Evolutionary conservation across 2,888 invertebrate genomes (phyloP).

Genomic region (Zootermopsis nevadensis): DNA sequence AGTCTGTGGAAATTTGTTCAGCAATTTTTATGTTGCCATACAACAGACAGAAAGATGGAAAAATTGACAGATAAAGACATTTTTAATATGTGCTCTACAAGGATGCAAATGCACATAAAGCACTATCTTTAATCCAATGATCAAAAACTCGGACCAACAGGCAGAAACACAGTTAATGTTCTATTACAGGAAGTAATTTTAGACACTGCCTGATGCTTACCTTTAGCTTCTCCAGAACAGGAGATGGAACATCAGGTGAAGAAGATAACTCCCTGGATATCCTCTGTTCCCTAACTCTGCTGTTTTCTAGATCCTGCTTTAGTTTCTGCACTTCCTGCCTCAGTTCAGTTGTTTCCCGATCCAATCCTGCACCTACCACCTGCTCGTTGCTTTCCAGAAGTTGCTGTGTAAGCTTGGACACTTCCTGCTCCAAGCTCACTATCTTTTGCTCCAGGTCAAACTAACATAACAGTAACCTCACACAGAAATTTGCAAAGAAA

Average conservation of each 20-base stretch:
- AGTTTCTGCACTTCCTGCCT: background rate
- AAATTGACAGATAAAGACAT: too few species aligned
- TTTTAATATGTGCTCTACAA: too few species aligned
- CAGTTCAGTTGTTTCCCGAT: background rate
- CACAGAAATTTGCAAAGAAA: too few species aligned
- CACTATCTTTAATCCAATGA: too few species aligned
- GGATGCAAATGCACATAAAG: too few species aligned
- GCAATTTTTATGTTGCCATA: too few species aligned
- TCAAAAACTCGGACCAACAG: too few species aligned
- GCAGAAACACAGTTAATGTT: too few species aligned
- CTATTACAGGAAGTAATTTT: too few species aligned
- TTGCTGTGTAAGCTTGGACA: background rate
- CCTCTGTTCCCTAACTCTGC: background rate
- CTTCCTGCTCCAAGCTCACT: background rate
- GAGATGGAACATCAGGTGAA: background rate
- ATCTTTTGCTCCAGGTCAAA: conserved; percentile 30
- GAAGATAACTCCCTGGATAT: background rate
- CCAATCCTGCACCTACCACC: conserved; percentile 56
- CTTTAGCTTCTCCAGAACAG: conserved; percentile 1
- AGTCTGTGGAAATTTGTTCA: too few species aligned
- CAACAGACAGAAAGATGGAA: too few species aligned
- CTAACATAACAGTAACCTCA: background rate
- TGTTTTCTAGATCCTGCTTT: background rate
- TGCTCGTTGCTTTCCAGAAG: background rate
- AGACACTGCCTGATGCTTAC: conserved; percentile 26